These are phyloP conservation scores for Lonchura striata DNA, from an alignment of 2,113 vertebrate species.

Conservation along the genomic window DNA sequence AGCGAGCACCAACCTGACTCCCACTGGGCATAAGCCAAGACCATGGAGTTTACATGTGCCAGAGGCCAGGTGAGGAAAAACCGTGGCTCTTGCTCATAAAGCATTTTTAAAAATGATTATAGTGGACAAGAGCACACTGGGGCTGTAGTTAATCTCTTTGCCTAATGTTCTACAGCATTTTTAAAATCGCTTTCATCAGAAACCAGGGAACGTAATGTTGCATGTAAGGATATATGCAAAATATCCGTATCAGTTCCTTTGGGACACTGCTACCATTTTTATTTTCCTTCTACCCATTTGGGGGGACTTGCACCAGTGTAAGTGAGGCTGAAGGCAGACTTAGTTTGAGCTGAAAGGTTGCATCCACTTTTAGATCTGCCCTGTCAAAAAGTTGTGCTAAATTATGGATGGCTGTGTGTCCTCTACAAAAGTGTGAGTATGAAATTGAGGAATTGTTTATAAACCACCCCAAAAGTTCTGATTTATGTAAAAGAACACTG, in stretches of 20 bases:
- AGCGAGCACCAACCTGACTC: fast-evolving
- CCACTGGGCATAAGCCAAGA: fast-evolving
- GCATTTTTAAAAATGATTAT: neutral
- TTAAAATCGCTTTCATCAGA: neutral
- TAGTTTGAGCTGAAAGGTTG: neutral
- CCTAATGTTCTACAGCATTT: neutral
- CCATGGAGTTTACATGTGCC: neutral
- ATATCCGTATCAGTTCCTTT: neutral
- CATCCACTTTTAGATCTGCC: fast-evolving
- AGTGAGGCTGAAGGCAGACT: neutral
- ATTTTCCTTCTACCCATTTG: neutral
- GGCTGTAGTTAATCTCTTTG: neutral
- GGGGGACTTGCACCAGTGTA: neutral
- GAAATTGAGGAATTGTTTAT: neutral
- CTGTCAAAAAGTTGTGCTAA: neutral
- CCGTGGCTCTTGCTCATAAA: neutral
- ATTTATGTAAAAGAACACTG: neutral
- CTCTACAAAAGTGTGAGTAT: neutral
- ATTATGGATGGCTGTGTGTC: fast-evolving
- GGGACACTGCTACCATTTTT: neutral
- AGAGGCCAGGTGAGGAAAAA: neutral
- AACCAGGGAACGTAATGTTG: neutral
- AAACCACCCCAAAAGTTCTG: neutral
- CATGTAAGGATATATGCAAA: neutral
- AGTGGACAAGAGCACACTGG: neutral